Evolutionary conservation across 2,113 vertebrate genomes (phyloP).

Genomic region (Ctenomys sociabilis): DNA sequence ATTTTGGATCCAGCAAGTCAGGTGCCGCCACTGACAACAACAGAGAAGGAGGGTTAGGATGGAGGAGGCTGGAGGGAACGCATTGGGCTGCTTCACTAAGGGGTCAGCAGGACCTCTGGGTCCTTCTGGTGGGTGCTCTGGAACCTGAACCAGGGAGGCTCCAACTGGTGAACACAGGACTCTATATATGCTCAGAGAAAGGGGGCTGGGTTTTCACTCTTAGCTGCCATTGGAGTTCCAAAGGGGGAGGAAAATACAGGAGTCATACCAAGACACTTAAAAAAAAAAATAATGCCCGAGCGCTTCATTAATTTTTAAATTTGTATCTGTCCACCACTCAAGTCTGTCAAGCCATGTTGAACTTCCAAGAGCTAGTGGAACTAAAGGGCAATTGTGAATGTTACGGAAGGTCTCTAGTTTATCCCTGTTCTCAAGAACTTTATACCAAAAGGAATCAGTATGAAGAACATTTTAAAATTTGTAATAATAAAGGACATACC

Average conservation of each 20-base stretch:
- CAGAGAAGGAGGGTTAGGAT: slow-evolving; percentile 79
- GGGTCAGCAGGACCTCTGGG: background rate
- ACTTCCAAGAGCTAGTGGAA: background rate
- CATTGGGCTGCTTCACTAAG: background rate
- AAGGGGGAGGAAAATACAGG: background rate
- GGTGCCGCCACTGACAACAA: slow-evolving; percentile 95
- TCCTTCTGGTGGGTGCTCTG: background rate
- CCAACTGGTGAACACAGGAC: background rate
- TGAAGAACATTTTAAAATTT: background rate
- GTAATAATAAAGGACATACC: slow-evolving; percentile 16
- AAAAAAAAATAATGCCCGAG: background rate
- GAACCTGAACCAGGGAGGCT: background rate
- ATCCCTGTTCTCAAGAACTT: background rate
- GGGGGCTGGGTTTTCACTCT: slow-evolving; percentile 55
- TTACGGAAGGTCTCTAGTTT: background rate
- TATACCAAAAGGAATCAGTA: background rate
- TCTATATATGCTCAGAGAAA: background rate
- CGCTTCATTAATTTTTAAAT: slow-evolving; percentile 31
- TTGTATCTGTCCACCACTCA: background rate
- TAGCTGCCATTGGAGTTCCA: slow-evolving; percentile 47
- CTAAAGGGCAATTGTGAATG: background rate
- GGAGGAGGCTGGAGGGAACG: background rate
- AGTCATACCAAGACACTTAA: slow-evolving; percentile 7
- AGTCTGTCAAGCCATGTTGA: background rate
- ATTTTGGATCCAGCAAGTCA: slow-evolving; percentile 98